Evolutionary conservation across 1,140 invertebrate species (phyloP).

Genomic region (Odontomachus brunneus): DNA sequence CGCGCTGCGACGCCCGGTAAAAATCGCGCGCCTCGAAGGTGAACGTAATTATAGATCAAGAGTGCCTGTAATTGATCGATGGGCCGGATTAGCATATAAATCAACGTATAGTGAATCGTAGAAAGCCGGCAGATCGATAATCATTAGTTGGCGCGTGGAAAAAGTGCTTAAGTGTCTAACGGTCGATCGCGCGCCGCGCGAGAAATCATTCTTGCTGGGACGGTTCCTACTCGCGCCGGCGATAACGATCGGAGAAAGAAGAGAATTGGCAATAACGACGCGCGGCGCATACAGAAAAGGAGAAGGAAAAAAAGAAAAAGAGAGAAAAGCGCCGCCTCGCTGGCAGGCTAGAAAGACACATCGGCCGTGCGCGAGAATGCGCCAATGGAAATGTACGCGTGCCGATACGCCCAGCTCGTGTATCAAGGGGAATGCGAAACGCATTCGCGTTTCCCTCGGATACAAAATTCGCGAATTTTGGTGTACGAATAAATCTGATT

Average conservation of each 20-base stretch:
- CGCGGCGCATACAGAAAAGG: neutral
- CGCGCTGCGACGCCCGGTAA: neutral
- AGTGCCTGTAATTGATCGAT: constrained; percentile 37
- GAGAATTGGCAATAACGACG: constrained; percentile 40
- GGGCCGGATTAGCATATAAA: constrained; percentile 53
- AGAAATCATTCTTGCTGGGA: constrained; percentile 48
- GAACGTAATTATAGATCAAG: constrained; percentile 47
- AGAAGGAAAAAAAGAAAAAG: too few relatives aligned
- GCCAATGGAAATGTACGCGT: neutral
- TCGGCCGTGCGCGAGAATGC: neutral
- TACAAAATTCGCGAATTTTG: constrained; percentile 42
- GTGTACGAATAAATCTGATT: constrained; percentile 44
- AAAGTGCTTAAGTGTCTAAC: constrained; percentile 58
- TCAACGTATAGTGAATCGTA: constrained; percentile 51
- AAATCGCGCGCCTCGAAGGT: constrained; percentile 38
- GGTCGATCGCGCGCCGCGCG: constrained; percentile 36
- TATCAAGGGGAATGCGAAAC: constrained; percentile 62
- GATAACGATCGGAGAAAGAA: constrained; percentile 52
- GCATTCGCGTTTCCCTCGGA: neutral
- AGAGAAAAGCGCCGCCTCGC: constrained; percentile 12
- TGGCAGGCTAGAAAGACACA: neutral
- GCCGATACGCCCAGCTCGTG: neutral
- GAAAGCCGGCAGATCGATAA: constrained; percentile 51
- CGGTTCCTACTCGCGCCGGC: constrained; percentile 17
- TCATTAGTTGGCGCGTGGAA: constrained; percentile 39